phyloP scores from a whole-genome alignment of 2,888 invertebrate species.

The Alcis repandata region DNA sequence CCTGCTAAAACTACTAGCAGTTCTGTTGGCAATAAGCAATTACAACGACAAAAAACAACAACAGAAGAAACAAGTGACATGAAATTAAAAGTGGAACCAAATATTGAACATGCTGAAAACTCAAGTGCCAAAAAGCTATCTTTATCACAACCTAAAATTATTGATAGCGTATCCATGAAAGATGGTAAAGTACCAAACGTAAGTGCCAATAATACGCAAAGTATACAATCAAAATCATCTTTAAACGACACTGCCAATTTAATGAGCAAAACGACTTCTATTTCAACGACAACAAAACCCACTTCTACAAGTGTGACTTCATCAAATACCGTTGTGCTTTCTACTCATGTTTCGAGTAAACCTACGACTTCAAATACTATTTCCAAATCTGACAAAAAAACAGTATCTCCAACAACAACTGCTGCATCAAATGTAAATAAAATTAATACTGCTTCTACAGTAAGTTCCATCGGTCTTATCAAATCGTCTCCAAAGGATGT shows the following conservation, averaged over 20 bases:
- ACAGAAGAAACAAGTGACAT: constrained; percentile 49
- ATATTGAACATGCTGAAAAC: constrained; percentile 30
- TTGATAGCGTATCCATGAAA: constrained; percentile 37
- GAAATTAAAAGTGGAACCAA: constrained; percentile 43
- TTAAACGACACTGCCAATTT: constrained; percentile 28
- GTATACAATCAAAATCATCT: constrained; percentile 36
- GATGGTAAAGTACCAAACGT: constrained; percentile 44
- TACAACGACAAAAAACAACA: constrained; percentile 63
- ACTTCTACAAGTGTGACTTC: constrained; percentile 26
- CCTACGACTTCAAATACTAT: constrained; percentile 33
- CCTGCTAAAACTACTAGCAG: constrained; percentile 31
- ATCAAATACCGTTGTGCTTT: constrained; percentile 12
- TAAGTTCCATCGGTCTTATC: background rate
- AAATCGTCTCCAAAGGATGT: constrained; percentile 6
- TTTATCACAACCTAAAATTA: constrained; percentile 36
- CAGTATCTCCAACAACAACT: constrained; percentile 5
- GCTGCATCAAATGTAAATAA: constrained; percentile 11
- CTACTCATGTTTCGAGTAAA: constrained; percentile 15
- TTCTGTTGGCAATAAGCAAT: constrained; percentile 54
- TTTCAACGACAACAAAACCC: constrained; percentile 39
- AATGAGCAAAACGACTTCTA: constrained; percentile 31
- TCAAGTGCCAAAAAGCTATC: constrained; percentile 32
- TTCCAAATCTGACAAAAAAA: constrained; percentile 18
- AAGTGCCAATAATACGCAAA: constrained; percentile 45
- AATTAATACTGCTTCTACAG: background rate